These are phyloP conservation scores for Percopsis transmontana DNA, from an alignment of 2,113 vertebrate genomes.

Conservation along the genomic window DNA sequence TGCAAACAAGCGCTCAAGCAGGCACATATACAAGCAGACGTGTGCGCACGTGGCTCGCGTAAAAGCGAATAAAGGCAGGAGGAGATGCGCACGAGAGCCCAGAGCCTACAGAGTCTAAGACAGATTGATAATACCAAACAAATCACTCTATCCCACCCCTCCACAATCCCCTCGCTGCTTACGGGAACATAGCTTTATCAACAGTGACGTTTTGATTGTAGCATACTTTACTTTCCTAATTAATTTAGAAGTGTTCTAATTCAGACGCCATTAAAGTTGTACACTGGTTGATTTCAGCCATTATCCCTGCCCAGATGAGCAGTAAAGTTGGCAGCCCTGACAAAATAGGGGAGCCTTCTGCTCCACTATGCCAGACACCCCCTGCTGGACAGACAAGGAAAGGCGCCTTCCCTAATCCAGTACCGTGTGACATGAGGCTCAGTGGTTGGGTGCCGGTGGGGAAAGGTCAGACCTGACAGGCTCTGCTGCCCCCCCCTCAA, in stretches of 20 bases:
- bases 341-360: conserved; percentile 34
- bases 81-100: conserved; percentile 15
- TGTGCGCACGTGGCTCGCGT: too few relatives aligned
- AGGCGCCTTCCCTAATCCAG: not conserved
- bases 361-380: conserved; percentile 50
- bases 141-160: conserved; percentile 68
- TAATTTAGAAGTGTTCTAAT: conserved; percentile 70
- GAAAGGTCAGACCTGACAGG: conserved; percentile 47
- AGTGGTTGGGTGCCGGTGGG: conserved; percentile 20
- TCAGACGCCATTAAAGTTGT: conserved; percentile 70
- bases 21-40: conserved; percentile 26
- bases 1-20: conserved; percentile 30
- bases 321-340: conserved; percentile 54
- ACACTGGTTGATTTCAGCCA: conserved; percentile 62
- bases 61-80: too few relatives aligned
- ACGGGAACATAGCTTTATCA: conserved; percentile 61
- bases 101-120: conserved; percentile 67
- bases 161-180: conserved; percentile 37
- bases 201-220: conserved; percentile 67
- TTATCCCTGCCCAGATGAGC: conserved; percentile 59
- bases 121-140: conserved; percentile 76
- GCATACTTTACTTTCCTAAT: conserved; percentile 65
- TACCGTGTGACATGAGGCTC: conserved; percentile 8
- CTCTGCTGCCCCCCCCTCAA: conserved; percentile 46
- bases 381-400: conserved; percentile 62